Evolutionary conservation across 2,113 vertebrate genomes (phyloP).

Genomic region (Ictalurus furcatus): DNA sequence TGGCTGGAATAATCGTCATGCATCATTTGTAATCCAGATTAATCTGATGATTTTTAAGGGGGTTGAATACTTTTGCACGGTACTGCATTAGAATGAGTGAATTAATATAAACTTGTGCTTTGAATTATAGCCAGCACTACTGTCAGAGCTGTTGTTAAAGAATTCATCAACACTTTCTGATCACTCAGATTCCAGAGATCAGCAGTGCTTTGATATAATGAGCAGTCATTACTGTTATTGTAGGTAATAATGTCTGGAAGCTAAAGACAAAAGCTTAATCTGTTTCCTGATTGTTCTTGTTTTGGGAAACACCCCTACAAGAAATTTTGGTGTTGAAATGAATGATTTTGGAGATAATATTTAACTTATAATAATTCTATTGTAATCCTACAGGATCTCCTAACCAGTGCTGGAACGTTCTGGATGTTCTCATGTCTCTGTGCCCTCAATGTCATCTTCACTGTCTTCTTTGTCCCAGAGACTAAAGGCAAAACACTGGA

Average conservation of each 20-base stretch:
- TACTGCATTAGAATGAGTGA: neutral
- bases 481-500: conserved; percentile 91
- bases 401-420: conserved; percentile 84
- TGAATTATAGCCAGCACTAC: neutral
- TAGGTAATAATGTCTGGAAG: neutral
- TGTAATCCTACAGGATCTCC: conserved; percentile 65
- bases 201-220: neutral
- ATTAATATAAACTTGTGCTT: neutral
- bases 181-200: neutral
- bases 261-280: neutral
- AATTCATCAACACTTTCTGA: neutral
- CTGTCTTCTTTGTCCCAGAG: conserved; percentile 80
- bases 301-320: neutral
- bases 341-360: conserved; percentile 68
- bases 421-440: conserved; percentile 87
- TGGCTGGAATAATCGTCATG: neutral
- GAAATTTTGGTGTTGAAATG: neutral
- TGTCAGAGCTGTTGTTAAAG: neutral
- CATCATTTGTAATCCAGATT: neutral
- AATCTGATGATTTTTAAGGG: neutral
- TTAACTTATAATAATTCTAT: neutral
- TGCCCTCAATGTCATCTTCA: conserved; percentile 78
- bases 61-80: neutral
- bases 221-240: neutral
- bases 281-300: neutral